Evolutionary conservation across 2,113 vertebrate genomes (phyloP).

Genomic region (Notiomystis cincta): DNA sequence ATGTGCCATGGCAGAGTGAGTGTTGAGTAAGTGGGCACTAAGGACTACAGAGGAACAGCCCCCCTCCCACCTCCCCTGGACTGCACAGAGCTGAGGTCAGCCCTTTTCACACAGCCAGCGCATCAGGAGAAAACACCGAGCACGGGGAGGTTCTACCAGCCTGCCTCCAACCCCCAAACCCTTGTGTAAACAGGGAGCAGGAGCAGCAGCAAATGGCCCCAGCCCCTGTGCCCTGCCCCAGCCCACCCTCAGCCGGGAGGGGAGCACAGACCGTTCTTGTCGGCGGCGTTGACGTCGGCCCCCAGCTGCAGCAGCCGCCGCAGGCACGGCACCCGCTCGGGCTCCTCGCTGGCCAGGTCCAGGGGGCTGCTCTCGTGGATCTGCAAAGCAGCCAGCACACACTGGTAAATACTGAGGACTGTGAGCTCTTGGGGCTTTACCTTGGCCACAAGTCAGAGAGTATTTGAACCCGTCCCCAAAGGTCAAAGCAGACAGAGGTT

Average conservation of each 20-base stretch:
- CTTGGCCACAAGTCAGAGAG: fast-evolving
- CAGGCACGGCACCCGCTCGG: constrained; percentile 84
- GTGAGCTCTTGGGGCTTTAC: neutral
- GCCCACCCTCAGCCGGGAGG: fast-evolving
- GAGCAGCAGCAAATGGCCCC: neutral
- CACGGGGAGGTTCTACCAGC: neutral
- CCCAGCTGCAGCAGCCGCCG: constrained; percentile 84
- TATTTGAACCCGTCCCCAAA: neutral
- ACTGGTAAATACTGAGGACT: fast-evolving
- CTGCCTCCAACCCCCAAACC: neutral
- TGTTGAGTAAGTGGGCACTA: neutral
- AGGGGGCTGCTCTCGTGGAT: constrained; percentile 92
- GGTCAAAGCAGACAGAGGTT: neutral
- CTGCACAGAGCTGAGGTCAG: neutral
- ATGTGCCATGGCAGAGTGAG: fast-evolving
- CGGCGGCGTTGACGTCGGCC: constrained; percentile 81
- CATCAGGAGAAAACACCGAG: neutral
- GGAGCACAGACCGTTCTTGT: constrained; percentile 80
- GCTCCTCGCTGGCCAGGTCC: constrained; percentile 90
- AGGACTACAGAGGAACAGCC: neutral
- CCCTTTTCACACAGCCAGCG: neutral
- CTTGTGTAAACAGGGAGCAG: too few species aligned
- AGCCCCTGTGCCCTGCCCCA: neutral
- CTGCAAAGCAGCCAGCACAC: constrained; percentile 43
- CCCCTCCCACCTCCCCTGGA: neutral